These are phyloP conservation scores for Stichopus chloronotus DNA, from an alignment of 35 echinoderm and acorn worm species.

Conservation along the genomic window DNA sequence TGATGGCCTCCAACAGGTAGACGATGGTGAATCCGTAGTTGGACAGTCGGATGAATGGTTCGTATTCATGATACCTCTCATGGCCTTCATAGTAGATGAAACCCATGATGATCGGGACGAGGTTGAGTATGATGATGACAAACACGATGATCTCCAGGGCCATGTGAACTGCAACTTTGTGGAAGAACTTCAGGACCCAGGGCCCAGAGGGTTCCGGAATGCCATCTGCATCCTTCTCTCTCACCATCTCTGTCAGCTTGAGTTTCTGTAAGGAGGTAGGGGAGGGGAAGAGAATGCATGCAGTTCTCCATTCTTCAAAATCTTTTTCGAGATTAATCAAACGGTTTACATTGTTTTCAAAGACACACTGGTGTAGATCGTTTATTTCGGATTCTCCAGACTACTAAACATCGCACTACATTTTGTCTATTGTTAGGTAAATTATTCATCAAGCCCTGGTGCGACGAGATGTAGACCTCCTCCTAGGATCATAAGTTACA, in stretches of 20 bases:
- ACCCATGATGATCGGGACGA: slow-evolving; percentile 89
- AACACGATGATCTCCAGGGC: slow-evolving; percentile 72
- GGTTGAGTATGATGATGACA: slow-evolving; percentile 83
- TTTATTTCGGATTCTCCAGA: too few species aligned
- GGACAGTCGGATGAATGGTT: slow-evolving; percentile 48
- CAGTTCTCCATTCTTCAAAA: background rate
- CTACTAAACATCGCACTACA: too few species aligned
- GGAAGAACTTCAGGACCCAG: slow-evolving; percentile 45
- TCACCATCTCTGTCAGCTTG: slow-evolving; percentile 82
- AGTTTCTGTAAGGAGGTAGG: slow-evolving; percentile 66
- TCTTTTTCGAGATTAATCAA: background rate
- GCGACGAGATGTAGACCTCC: too few species aligned
- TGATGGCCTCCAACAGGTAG: slow-evolving; percentile 75
- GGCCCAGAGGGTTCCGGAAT: slow-evolving; percentile 61
- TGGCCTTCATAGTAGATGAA: slow-evolving; percentile 64
- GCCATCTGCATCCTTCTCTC: slow-evolving; percentile 51
- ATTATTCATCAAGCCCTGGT: too few species aligned
- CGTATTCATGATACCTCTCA: background rate
- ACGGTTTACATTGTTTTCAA: background rate
- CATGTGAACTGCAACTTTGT: slow-evolving; percentile 46
- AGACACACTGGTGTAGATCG: too few species aligned
- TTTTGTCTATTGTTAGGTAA: too few species aligned
- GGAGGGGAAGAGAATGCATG: background rate
- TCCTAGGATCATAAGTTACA: too few species aligned
- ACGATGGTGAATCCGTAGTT: slow-evolving; percentile 85